Percentiles rank a stretch among this genome's conserved stretches.
Evolutionary conservation across 1,140 invertebrate genomes (phyloP).

Genomic region (Pseudobourletiella spinata): DNA sequence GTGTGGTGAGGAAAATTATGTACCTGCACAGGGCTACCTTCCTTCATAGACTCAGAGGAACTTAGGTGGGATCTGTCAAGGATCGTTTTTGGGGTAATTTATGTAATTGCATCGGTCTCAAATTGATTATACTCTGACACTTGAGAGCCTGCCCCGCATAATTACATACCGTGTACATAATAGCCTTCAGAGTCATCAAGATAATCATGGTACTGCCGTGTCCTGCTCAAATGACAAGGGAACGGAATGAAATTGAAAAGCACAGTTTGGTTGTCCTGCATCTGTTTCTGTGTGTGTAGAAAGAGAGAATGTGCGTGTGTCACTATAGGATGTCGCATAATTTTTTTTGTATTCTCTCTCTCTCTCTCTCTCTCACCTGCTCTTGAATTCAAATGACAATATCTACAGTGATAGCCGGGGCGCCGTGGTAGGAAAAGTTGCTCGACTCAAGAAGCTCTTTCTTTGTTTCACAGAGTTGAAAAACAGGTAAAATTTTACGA

Average conservation of each 20-base stretch:
- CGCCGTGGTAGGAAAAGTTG: not conserved
- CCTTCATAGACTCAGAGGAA: not conserved
- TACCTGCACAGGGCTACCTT: not conserved
- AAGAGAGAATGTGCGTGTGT: no score
- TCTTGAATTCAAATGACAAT: no score
- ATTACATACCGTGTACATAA: not conserved
- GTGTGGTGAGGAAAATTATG: not conserved
- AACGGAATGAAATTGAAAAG: not conserved
- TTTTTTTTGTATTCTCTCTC: not conserved
- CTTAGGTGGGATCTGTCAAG: not conserved
- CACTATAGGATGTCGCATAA: not conserved
- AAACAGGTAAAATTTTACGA: slow-evolving; percentile 6
- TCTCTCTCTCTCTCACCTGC: no score
- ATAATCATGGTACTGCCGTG: not conserved
- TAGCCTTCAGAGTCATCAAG: not conserved
- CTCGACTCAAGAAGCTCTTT: not conserved
- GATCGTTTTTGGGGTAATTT: no score
- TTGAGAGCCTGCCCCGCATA: not conserved
- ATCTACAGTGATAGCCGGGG: no score
- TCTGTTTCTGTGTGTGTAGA: no score
- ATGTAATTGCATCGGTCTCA: not conserved
- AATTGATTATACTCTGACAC: not conserved
- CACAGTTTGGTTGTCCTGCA: no score
- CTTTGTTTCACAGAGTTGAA: not conserved
- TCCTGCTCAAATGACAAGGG: not conserved